These are phyloP conservation scores for Apteryx mantelli DNA, from an alignment of 2,113 vertebrate species.

Conservation along the genomic window DNA sequence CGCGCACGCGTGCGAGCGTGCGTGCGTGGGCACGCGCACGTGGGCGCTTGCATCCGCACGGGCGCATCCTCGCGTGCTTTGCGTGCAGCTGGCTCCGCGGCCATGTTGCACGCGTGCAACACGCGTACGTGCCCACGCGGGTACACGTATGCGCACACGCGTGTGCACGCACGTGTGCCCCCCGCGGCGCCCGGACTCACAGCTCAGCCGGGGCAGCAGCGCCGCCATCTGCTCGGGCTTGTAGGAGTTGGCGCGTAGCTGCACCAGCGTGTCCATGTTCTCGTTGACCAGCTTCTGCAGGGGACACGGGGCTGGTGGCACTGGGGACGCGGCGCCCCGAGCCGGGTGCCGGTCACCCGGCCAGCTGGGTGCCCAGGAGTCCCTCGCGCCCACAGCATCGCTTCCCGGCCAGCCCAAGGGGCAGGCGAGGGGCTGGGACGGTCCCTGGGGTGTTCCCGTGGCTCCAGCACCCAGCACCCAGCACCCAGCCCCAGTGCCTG, in stretches of 20 bases:
- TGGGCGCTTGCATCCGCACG: too few relatives aligned
- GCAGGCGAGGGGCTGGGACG: background rate
- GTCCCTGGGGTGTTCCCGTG: background rate
- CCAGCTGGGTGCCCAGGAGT: accelerated
- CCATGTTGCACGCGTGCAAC: too few relatives aligned
- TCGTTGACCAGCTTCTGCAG: constrained; percentile 91
- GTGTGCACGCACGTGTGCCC: too few relatives aligned
- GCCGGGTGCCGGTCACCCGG: background rate
- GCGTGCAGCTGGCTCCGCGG: too few relatives aligned
- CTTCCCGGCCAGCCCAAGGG: too few relatives aligned
- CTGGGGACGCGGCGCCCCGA: background rate
- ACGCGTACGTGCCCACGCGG: too few relatives aligned
- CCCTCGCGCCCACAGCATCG: background rate
- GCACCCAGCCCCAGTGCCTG: background rate
- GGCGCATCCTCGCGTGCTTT: too few relatives aligned
- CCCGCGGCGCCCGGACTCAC: constrained; percentile 66
- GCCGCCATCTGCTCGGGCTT: constrained; percentile 81
- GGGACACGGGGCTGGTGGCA: background rate
- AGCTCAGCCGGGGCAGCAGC: constrained; percentile 84
- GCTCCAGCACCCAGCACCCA: too few relatives aligned
- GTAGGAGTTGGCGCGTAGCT: constrained; percentile 88
- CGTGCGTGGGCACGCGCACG: too few relatives aligned
- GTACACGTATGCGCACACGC: too few relatives aligned
- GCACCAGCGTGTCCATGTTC: constrained; percentile 94
- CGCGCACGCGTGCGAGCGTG: too few relatives aligned